Evolutionary conservation across 2,797 vertebrate genomes (phyloP).

Genomic region (Megaceryle alcyon): DNA sequence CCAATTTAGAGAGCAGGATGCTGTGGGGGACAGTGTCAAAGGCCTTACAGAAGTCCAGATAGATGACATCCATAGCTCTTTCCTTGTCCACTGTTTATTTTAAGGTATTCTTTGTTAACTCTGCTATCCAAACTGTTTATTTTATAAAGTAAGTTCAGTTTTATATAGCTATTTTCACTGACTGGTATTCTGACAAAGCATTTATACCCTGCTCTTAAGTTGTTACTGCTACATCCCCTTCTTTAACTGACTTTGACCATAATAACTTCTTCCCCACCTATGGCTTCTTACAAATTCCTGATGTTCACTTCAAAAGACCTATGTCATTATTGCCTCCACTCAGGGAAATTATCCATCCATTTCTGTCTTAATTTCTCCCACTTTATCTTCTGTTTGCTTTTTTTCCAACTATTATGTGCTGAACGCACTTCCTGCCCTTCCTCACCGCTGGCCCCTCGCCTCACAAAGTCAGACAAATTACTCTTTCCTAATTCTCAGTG

Average conservation of each 20-base stretch:
- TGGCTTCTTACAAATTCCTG: not conserved
- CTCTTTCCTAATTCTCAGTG: not conserved
- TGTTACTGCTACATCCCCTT: not conserved
- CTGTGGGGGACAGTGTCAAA: not conserved
- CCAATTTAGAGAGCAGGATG: not conserved
- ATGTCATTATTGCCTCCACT: not conserved
- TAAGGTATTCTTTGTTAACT: not conserved
- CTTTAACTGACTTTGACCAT: conserved; percentile 4
- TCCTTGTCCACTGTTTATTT: not conserved
- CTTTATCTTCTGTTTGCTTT: conserved; percentile 10
- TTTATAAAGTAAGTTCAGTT: not conserved
- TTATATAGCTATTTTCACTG: not conserved
- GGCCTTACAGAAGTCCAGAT: not conserved
- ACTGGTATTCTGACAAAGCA: not conserved
- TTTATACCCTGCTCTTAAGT: not conserved
- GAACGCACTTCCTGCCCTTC: not conserved
- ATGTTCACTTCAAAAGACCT: conserved; percentile 15
- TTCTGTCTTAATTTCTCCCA: conserved; percentile 31
- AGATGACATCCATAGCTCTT: not conserved
- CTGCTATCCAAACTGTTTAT: not conserved
- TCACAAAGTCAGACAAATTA: not conserved
- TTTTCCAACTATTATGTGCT: not conserved
- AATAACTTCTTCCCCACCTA: conserved; percentile 12
- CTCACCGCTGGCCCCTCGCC: not conserved
- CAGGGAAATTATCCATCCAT: not conserved